Conservation (phyloP, 1,140 invertebrate species). For the Caenorhabditis brenneri region DNA sequence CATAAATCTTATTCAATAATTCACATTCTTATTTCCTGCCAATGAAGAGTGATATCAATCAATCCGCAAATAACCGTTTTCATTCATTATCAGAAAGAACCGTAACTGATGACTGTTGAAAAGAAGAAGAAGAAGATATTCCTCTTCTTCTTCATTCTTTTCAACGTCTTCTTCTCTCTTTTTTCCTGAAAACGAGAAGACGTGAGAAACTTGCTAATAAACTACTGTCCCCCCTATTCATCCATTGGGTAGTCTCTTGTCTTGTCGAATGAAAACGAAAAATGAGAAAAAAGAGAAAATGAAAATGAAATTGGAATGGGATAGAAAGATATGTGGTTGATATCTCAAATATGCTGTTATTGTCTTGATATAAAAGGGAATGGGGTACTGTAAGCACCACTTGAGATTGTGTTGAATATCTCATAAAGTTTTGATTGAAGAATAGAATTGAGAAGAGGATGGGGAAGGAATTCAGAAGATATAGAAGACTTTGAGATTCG, state of each 20-base stretch:
- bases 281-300: constrained; percentile 11
- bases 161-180: neutral
- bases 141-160: neutral
- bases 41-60: neutral
- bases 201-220: constrained; percentile 35
- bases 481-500: no score
- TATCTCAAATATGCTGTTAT: neutral
- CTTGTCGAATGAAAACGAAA: constrained; percentile 42
- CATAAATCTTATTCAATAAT: neutral
- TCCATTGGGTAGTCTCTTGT: no score
- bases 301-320: neutral
- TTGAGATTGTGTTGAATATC: no score
- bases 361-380: no score
- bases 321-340: neutral
- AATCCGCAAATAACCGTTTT: constrained; percentile 32
- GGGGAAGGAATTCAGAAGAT: no score
- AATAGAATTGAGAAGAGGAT: no score
- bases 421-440: no score
- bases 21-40: neutral
- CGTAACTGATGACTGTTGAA: neutral
- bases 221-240: neutral
- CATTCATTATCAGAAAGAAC: constrained; percentile 6
- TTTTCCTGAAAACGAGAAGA: constrained; percentile 31
- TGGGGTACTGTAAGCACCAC: no score
- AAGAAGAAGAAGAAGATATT: neutral